phyloP scores from a whole-genome alignment of 2,113 vertebrate genomes.

The Labrus mixtus region DNA sequence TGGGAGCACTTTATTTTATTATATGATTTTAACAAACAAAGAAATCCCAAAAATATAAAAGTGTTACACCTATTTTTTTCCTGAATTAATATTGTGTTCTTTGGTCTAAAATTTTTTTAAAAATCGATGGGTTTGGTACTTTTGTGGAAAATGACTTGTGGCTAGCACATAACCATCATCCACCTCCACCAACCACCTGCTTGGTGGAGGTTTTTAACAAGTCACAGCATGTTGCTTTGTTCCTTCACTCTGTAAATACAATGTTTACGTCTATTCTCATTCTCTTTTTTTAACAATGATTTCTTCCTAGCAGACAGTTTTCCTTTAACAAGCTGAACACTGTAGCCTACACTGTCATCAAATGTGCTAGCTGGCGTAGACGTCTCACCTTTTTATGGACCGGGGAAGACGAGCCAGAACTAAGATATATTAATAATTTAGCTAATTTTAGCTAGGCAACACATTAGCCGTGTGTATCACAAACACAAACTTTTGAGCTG shows the following conservation, averaged over 20 bases:
- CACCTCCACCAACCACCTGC: not conserved
- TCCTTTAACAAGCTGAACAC: not conserved
- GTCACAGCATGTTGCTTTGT: not conserved
- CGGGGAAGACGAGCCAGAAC: not conserved
- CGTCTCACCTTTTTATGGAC: accelerated
- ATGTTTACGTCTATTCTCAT: not conserved
- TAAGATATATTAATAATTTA: not conserved
- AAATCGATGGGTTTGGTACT: too few species aligned
- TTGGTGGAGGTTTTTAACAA: not conserved
- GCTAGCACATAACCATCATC: not conserved
- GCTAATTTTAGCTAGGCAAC: not conserved
- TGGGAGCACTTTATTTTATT: too few species aligned
- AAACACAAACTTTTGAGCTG: not conserved
- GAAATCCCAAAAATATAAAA: too few species aligned
- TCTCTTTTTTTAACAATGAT: not conserved
- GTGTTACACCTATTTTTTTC: too few species aligned
- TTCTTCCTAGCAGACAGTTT: not conserved
- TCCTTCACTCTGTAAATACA: too few species aligned
- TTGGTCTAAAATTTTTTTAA: too few species aligned
- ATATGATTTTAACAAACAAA: too few species aligned
- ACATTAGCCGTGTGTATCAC: not conserved
- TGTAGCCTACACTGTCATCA: not conserved
- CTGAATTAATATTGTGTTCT: too few species aligned
- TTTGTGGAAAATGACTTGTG: not conserved
- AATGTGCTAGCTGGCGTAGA: not conserved